A percentile compares a stretch with the other conserved stretches of the same genome.
phyloP scores from a whole-genome alignment of 2,113 vertebrate genomes.

The Thermophis baileyi region DNA sequence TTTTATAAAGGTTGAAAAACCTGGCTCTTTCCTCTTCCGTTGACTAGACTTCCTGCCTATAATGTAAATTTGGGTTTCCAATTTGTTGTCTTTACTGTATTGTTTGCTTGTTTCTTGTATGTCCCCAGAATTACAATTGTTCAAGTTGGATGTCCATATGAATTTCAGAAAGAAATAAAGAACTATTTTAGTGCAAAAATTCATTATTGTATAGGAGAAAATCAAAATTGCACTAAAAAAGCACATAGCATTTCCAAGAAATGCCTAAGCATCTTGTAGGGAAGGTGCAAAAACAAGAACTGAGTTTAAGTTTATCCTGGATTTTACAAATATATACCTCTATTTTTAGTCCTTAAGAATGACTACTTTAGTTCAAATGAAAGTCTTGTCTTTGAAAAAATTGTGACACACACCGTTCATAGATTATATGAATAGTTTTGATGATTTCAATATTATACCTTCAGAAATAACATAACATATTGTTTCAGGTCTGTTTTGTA shows the following conservation, averaged over 20 bases:
- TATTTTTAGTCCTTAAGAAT: slow-evolving; percentile 47
- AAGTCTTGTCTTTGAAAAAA: slow-evolving; percentile 30
- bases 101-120: not conserved
- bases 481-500: slow-evolving; percentile 43
- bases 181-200: not conserved
- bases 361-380: slow-evolving; percentile 36
- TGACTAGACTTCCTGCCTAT: not conserved
- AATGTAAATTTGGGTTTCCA: not conserved
- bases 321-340: slow-evolving; percentile 57
- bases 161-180: not conserved
- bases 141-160: not conserved
- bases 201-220: not conserved
- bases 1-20: not conserved
- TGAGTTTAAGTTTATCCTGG: slow-evolving; percentile 51
- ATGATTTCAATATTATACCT: slow-evolving; percentile 36
- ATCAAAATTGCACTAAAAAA: not conserved
- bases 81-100: not conserved
- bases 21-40: not conserved
- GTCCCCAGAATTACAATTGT: not conserved
- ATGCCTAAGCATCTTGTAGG: slow-evolving; percentile 56
- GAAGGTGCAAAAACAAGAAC: slow-evolving; percentile 47
- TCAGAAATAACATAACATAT: slow-evolving; percentile 36
- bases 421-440: slow-evolving; percentile 33
- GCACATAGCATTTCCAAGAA: slow-evolving; percentile 49
- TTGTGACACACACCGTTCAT: not conserved